Percentiles rank a stretch among this genome's conserved stretches.
These are phyloP conservation scores for Drosophila trapezifrons DNA, from an alignment of 1,140 invertebrate genomes.

Conservation along the genomic window DNA sequence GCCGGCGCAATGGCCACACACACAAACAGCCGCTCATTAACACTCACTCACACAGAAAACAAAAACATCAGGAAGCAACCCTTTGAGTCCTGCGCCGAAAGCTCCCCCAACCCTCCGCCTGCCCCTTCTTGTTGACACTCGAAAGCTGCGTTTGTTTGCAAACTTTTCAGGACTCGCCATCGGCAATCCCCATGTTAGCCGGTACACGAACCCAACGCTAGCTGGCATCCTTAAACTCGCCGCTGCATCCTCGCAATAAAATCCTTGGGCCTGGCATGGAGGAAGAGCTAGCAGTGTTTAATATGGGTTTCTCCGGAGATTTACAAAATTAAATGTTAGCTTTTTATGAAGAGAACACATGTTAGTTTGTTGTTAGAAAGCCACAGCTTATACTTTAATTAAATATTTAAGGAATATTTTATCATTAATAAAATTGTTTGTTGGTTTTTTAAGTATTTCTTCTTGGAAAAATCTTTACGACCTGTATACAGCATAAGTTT, in stretches of 20 bases:
- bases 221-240: slow-evolving; percentile 11
- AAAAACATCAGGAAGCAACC: slow-evolving; percentile 39
- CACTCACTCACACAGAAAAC: slow-evolving; percentile 1
- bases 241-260: slow-evolving; percentile 5
- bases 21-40: slow-evolving; percentile 12
- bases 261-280: too few relatives aligned
- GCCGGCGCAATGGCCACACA: slow-evolving; percentile 51
- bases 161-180: slow-evolving; percentile 53
- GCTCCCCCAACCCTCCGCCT: slow-evolving; percentile 37
- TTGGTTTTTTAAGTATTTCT: too few relatives aligned
- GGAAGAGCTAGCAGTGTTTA: too few relatives aligned
- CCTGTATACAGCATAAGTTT: too few relatives aligned
- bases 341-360: too few relatives aligned
- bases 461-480: too few relatives aligned
- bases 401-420: too few relatives aligned
- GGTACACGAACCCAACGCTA: slow-evolving; percentile 49
- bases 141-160: slow-evolving; percentile 62
- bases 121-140: slow-evolving; percentile 24
- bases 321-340: too few relatives aligned
- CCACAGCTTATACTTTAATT: too few relatives aligned
- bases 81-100: slow-evolving; percentile 52
- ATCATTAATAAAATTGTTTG: too few relatives aligned
- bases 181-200: slow-evolving; percentile 32
- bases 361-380: too few relatives aligned
- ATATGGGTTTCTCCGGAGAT: neutral